phyloP scores from a whole-genome alignment of 2,113 vertebrate species.

The Nycticorax nycticorax region DNA sequence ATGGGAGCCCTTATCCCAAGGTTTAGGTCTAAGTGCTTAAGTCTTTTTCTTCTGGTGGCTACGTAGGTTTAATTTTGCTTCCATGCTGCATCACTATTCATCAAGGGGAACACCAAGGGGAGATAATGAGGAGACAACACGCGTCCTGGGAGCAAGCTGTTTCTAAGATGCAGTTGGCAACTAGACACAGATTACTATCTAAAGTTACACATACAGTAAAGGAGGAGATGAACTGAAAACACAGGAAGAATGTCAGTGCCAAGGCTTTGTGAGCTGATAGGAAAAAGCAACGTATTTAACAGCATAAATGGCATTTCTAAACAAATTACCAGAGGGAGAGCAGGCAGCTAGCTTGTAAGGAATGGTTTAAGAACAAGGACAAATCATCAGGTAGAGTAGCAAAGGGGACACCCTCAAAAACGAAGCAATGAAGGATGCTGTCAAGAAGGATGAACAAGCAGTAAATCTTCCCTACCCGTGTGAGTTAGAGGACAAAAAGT shows the following conservation, averaged over 20 bases:
- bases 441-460: background rate
- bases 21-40: background rate
- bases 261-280: background rate
- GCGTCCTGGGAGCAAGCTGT: background rate
- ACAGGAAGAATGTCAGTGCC: background rate
- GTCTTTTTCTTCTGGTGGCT: background rate
- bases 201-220: background rate
- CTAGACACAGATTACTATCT: background rate
- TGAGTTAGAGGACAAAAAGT: background rate
- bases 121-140: background rate
- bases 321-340: fast-evolving
- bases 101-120: background rate
- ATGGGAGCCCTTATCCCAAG: background rate
- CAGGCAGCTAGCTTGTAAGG: background rate
- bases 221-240: background rate
- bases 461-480: background rate
- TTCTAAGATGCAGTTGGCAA: background rate
- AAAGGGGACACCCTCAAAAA: background rate
- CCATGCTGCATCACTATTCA: background rate
- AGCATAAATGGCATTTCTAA: background rate
- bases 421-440: background rate
- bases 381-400: background rate
- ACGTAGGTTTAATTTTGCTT: background rate
- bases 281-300: background rate
- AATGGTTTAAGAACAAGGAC: background rate